These are phyloP conservation scores for Falcunculus frontatus DNA, from an alignment of 2,113 vertebrate genomes.

Conservation along the genomic window DNA sequence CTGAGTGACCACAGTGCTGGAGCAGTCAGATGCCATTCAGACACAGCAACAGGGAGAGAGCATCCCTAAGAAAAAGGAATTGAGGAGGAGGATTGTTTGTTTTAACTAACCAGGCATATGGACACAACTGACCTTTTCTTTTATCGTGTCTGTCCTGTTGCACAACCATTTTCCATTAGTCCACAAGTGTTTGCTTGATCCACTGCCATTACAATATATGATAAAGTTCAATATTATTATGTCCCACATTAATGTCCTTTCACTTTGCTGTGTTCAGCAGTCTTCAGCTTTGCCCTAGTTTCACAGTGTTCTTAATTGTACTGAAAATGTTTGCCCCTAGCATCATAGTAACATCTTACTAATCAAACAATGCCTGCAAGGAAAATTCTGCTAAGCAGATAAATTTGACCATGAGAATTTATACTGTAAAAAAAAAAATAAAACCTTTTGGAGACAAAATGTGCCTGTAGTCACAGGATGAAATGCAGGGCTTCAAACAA, in stretches of 20 bases:
- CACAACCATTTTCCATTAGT: not conserved
- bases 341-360: slow-evolving; percentile 59
- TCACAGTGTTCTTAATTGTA: slow-evolving; percentile 19
- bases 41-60: not conserved
- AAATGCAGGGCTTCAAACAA: not conserved
- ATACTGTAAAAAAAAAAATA: slow-evolving; percentile 4
- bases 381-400: slow-evolving; percentile 61
- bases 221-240: not conserved
- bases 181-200: not conserved
- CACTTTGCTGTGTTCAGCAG: not conserved
- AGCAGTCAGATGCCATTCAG: not conserved
- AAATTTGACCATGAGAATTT: slow-evolving; percentile 54
- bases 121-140: not conserved
- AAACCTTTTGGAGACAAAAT: not conserved
- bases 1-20: not conserved
- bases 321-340: slow-evolving; percentile 52
- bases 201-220: not conserved
- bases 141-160: not conserved
- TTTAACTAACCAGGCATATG: not conserved
- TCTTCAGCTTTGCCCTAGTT: not conserved
- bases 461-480: not conserved
- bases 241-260: not conserved
- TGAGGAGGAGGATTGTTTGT: not conserved
- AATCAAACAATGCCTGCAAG: slow-evolving; percentile 57
- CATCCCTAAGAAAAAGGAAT: not conserved